Evolutionary conservation across 2,888 invertebrate genomes (phyloP), one percentile per base, ranked within the genome.

Genomic region (Allygus modestus): DNA sequence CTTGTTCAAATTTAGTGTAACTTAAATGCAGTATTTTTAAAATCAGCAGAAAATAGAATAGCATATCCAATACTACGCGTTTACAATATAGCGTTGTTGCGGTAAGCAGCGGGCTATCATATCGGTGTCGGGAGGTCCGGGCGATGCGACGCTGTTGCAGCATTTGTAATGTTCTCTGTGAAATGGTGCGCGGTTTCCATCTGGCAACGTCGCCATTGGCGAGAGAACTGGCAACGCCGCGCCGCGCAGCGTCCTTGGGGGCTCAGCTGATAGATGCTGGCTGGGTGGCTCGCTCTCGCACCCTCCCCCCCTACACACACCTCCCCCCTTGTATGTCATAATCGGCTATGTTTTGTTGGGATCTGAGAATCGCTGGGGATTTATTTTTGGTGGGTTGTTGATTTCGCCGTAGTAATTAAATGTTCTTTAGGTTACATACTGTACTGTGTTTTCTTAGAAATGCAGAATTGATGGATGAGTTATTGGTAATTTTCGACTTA

Each of bases 201-300:
- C 28, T 73, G 73, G 73, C 41, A 73, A 73, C 71, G 28, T n/a
- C 23, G 37, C 54, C 54, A 23, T 20, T 54, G 54, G 23, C 54
- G 54, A 51, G 54, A 31, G 73, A 73, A 5, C 2, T 43, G 73
- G 73, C 73, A 73, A 73, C 73, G 73, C 37, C 37, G 73, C 41
- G 31, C 17, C 69, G 20, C 69, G 69, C 31, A 23, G 43, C 73
- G 73, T 73, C 73, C 73, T 73, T 73, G 73, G 43, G 73, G 17
- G 2, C 33, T 33, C 73, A 73, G 73, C 73, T 73, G 73, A 73
- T 73, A 73, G 73, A 20, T n/a, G n/a, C n/a, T 73, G 37, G 37
- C 43, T 73, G 73, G 33, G 73, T 33, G 33, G 33, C 69, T 69
- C 31, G 28, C 69, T 17, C 69, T 33, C 73, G 41, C 73, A 11